Evolutionary conservation across 2,888 invertebrate species (phyloP).

Genomic region (Maniola hyperantus): DNA sequence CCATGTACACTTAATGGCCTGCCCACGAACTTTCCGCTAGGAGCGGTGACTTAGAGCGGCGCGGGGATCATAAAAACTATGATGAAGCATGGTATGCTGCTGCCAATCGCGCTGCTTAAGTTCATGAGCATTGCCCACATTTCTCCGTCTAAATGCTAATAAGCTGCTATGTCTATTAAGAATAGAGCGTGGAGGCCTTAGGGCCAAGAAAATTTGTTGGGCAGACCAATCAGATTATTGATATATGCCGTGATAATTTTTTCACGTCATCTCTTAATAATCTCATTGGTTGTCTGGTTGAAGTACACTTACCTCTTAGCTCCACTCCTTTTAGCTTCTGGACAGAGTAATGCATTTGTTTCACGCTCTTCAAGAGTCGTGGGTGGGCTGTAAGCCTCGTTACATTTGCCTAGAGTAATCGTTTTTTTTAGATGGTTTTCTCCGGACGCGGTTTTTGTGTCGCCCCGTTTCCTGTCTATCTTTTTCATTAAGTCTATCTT

Average conservation of each 20-base stretch:
- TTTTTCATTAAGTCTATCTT: slow-evolving; percentile 44
- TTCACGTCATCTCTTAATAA: too few species aligned
- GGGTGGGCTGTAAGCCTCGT: neutral
- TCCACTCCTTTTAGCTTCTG: too few species aligned
- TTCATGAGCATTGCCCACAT: neutral
- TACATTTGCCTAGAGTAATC: neutral
- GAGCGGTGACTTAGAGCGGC: neutral
- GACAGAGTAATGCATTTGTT: neutral
- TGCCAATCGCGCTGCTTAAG: neutral
- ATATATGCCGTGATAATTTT: too few species aligned
- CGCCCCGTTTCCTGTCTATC: neutral
- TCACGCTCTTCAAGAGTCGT: neutral
- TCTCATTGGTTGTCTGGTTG: too few species aligned
- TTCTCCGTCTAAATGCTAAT: too few species aligned
- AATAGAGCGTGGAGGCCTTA: too few species aligned
- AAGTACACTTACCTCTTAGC: too few species aligned
- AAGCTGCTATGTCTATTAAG: too few species aligned
- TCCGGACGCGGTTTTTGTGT: neutral
- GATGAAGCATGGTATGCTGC: neutral
- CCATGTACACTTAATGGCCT: neutral
- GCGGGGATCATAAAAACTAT: neutral
- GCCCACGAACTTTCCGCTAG: neutral
- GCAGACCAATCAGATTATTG: too few species aligned
- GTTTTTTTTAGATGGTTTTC: neutral
- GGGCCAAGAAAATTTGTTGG: too few species aligned